Base-by-base conservation (phyloP, 2,888 invertebrate species). In the Folsomia candida region DNA sequence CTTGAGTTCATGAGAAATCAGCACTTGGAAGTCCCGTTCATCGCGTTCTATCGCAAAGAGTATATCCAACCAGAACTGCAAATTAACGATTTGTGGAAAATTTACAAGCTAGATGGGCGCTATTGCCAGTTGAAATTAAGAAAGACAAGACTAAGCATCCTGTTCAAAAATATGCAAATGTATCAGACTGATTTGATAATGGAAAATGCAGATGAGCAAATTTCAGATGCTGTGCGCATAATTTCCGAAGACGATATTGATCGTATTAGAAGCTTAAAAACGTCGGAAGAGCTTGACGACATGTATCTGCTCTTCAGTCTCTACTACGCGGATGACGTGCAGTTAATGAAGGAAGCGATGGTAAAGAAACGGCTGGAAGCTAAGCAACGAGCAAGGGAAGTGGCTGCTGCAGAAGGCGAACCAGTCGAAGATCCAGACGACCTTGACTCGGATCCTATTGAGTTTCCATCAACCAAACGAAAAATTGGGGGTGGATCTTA, bases 1-100 rank as follows among this genome's bases (percentile, higher is more conserved):
- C 84, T 99, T 25, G 94, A 97, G 81, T 97, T 97, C 82, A 97
- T 99, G 89, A 86, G 97, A 54, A 97, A 96, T 83, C 94, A 97
- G 81, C 91, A 93, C 62, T 86, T 96, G 77, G 98, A 99, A 85
- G 97, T 98, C 57, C 98, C 99, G 0, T 99, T 99, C 83, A 99
- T 99, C 80, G 95, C 96, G 0, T 97, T 97, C 84, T 99, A 99
- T 83, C 88, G 98, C 27, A 99, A 99, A 83, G 99, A 99, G 83
- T 96, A 96, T 81, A 94, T 98, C 0, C 91, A 93, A 81, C 95
- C 96, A 0, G 97, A 97, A 81, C 85, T 99, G 25, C 93, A 90
- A 79, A 94, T 97, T 67, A 94, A 94, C 81, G 98, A 99, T 82
- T 85, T 99, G 29, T 99, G 99, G 99, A 94, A 92, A 82, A 92